phyloP scores from a whole-genome alignment of 2,113 vertebrate species.

The Prionailurus viverrinus region DNA sequence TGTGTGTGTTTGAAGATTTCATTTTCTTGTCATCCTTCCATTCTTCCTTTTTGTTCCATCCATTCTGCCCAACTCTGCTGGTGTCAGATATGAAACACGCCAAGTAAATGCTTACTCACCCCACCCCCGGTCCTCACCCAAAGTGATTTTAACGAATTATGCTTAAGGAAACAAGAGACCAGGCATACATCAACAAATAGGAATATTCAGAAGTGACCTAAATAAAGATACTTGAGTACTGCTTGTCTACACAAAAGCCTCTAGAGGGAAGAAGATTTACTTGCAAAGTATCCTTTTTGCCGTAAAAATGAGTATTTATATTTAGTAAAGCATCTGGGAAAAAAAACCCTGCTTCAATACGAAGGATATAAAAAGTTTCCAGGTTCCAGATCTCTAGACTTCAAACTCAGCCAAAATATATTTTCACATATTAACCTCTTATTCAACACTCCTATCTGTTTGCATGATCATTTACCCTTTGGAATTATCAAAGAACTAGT shows the following conservation, averaged over 20 bases:
- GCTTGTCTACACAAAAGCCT: background rate
- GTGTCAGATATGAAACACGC: background rate
- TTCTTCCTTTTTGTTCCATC: background rate
- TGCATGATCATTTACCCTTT: background rate
- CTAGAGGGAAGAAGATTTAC: background rate
- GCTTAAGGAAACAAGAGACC: background rate
- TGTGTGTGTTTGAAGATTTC: background rate
- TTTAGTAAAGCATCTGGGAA: background rate
- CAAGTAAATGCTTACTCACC: background rate
- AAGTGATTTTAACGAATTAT: background rate
- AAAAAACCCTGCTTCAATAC: background rate
- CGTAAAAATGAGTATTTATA: background rate
- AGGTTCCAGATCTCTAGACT: background rate
- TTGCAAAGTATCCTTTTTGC: background rate
- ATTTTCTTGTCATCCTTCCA: background rate
- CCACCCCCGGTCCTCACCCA: background rate
- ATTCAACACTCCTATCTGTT: background rate
- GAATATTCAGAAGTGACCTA: background rate
- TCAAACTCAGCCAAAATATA: background rate
- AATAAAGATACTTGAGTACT: background rate
- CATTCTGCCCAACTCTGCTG: background rate
- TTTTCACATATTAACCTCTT: background rate
- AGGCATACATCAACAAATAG: background rate
- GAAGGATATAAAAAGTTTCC: background rate
- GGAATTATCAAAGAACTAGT: background rate